Evolutionary conservation across 2,797 vertebrate genomes (phyloP).

Genomic region (Lophius americanus): DNA sequence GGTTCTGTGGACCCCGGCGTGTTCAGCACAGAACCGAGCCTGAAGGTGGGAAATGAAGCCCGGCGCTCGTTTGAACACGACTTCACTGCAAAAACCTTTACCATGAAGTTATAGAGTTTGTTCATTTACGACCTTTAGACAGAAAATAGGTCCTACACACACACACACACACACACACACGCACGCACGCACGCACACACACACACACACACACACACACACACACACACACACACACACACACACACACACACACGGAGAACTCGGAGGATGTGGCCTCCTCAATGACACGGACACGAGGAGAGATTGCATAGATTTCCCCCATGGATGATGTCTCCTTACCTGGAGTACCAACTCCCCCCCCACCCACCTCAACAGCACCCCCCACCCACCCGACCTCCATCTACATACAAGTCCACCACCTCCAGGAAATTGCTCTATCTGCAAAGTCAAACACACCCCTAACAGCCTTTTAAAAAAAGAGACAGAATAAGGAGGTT

Average conservation of each 20-base stretch:
- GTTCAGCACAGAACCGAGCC: neutral
- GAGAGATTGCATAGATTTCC: constrained; percentile 80
- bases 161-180: constrained; percentile 21
- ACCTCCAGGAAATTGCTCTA: constrained; percentile 79
- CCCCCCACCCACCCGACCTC: too few relatives aligned
- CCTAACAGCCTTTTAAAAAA: constrained; percentile 78
- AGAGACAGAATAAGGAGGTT: constrained; percentile 69
- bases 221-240: constrained; percentile 17
- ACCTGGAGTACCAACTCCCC: constrained; percentile 77
- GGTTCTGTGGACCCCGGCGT: neutral
- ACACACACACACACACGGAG: constrained; percentile 22
- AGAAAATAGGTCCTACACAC: neutral
- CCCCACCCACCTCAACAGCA: too few relatives aligned
- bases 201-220: constrained; percentile 15
- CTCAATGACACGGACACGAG: constrained; percentile 78
- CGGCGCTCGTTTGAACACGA: neutral
- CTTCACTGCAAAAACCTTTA: neutral
- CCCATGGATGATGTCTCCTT: constrained; percentile 80
- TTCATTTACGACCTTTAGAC: too few relatives aligned
- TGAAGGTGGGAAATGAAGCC: neutral
- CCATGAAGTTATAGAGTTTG: constrained; percentile 2
- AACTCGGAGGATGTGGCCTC: constrained; percentile 76
- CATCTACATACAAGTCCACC: constrained; percentile 79
- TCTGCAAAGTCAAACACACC: constrained; percentile 82
- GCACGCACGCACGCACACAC: constrained; percentile 22